phyloP scores from a whole-genome alignment of 2,797 vertebrate species.

The Hyperoplus immaculatus region DNA sequence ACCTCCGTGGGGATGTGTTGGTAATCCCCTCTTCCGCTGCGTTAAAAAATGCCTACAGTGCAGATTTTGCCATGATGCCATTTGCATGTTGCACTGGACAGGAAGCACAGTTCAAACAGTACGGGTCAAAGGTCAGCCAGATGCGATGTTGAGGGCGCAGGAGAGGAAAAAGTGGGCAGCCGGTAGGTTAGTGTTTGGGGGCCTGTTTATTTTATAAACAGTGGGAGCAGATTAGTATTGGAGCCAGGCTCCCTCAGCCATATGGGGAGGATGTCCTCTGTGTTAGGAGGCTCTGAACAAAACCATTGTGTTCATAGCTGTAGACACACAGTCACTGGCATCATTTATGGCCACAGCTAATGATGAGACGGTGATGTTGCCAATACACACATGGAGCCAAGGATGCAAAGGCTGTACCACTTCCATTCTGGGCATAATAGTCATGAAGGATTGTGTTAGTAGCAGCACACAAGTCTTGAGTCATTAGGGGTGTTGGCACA shows the following conservation, averaged over 20 bases:
- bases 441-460: constrained; percentile 67
- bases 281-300: constrained; percentile 69
- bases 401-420: constrained; percentile 51
- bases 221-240: constrained; percentile 81
- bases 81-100: constrained; percentile 63
- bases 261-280: constrained; percentile 84
- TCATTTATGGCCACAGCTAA: constrained; percentile 69
- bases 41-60: constrained; percentile 67
- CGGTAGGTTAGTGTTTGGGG: constrained; percentile 70
- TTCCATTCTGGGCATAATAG: constrained; percentile 69
- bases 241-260: constrained; percentile 76
- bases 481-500: constrained; percentile 76
- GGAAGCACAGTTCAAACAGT: constrained; percentile 81
- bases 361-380: constrained; percentile 61
- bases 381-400: constrained; percentile 36
- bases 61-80: constrained; percentile 64
- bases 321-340: constrained; percentile 62
- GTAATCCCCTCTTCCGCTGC: constrained; percentile 66
- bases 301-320: constrained; percentile 73
- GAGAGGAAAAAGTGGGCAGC: constrained; percentile 57
- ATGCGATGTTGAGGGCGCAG: constrained; percentile 70
- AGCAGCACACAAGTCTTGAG: constrained; percentile 46
- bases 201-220: constrained; percentile 86
- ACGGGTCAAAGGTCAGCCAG: constrained; percentile 80
- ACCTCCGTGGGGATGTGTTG: constrained; percentile 51